Conservation (phyloP, 2,888 invertebrate species). For the Spicauda simplicius region DNA sequence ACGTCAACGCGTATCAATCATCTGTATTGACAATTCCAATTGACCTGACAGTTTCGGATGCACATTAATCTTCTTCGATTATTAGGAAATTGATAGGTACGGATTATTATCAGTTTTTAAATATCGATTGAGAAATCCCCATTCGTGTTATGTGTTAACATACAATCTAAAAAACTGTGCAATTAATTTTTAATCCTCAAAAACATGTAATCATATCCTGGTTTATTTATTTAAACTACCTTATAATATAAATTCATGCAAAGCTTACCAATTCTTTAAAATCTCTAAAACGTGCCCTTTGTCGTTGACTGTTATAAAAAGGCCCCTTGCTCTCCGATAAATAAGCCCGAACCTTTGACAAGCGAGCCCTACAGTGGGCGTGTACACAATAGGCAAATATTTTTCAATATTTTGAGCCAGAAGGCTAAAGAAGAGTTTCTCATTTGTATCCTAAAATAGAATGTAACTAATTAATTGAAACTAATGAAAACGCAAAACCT, state of each 20-base stretch:
- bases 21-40: constrained; percentile 5
- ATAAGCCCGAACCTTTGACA: constrained; percentile 98
- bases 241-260: background rate
- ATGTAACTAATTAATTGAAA: background rate
- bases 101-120: background rate
- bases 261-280: constrained; percentile 93
- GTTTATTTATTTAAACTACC: no score
- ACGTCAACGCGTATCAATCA: constrained; percentile 2
- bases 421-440: constrained; percentile 96
- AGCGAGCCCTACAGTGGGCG: constrained; percentile 98
- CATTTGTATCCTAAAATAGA: constrained; percentile 93
- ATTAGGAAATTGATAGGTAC: background rate
- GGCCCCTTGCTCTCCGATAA: constrained; percentile 95
- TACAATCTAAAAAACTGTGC: no score
- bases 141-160: background rate
- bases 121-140: background rate
- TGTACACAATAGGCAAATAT: constrained; percentile 99
- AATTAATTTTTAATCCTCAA: no score
- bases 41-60: background rate
- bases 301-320: constrained; percentile 97
- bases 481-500: no score
- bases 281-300: constrained; percentile 96
- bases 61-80: background rate
- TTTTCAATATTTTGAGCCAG: constrained; percentile 95
- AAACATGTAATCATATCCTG: background rate